A percentile compares a stretch with the other conserved stretches of the same genome.
These are phyloP conservation scores for Phalacrocorax pelagicus DNA, from an alignment of 2,113 vertebrate species.

Conservation along the genomic window DNA sequence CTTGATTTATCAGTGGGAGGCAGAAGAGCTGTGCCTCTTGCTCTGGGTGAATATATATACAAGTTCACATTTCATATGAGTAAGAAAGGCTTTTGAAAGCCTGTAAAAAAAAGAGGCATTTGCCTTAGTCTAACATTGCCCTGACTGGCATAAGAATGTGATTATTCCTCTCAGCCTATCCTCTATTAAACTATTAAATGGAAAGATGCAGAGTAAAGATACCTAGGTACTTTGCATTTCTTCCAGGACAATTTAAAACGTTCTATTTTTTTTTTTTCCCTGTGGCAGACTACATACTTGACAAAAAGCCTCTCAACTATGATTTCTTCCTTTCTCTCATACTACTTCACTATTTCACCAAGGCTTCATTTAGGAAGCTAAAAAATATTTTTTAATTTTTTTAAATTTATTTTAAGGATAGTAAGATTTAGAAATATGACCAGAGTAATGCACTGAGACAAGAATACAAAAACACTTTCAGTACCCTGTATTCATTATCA, in stretches of 20 bases:
- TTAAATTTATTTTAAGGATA: not conserved
- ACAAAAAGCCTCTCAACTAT: not conserved
- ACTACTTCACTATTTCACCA: not conserved
- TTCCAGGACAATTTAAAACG: not conserved
- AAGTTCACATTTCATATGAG: not conserved
- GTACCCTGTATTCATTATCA: not conserved
- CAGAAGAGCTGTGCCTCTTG: not conserved
- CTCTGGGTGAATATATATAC: not conserved
- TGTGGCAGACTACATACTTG: not conserved
- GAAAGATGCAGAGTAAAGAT: not conserved
- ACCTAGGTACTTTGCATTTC: not conserved
- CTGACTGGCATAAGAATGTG: not conserved
- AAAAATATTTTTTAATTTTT: not conserved
- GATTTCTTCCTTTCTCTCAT: not conserved
- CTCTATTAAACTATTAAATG: not conserved
- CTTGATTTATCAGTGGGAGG: not conserved
- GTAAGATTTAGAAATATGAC: not conserved
- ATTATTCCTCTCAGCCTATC: not conserved
- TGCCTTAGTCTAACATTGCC: not conserved
- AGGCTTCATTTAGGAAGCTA: not conserved
- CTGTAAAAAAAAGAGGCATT: not conserved
- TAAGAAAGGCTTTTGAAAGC: not conserved
- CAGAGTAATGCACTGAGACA: not conserved
- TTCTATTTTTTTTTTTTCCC: rapidly evolving
- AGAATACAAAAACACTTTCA: not conserved